Conservation (phyloP, 2,797 vertebrate species). For the Chiloscyllium punctatum region DNA sequence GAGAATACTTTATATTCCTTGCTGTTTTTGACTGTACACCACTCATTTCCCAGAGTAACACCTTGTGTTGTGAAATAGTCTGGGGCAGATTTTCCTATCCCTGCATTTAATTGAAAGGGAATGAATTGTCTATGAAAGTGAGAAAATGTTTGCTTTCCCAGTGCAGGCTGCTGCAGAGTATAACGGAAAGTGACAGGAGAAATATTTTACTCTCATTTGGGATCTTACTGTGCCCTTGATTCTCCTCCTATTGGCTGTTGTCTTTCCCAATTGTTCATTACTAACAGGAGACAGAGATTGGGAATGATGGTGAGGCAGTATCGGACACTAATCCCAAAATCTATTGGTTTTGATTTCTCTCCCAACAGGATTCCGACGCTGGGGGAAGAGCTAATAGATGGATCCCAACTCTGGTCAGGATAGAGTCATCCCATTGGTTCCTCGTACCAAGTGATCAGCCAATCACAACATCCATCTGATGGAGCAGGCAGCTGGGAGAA, state of each 20-base stretch:
- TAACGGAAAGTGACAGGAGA: not conserved
- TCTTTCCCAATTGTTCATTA: not conserved
- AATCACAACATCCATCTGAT: slow-evolving; percentile 46
- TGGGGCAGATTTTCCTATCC: not conserved
- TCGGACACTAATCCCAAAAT: slow-evolving; percentile 44
- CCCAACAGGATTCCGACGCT: slow-evolving; percentile 65
- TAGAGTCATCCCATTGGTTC: too few species aligned
- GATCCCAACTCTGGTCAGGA: too few species aligned
- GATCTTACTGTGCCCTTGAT: not conserved
- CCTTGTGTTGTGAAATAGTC: not conserved
- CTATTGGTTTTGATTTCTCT: slow-evolving; percentile 61
- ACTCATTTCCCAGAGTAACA: not conserved
- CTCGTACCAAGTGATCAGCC: too few species aligned
- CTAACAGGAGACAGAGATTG: not conserved
- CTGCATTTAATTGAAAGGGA: not conserved
- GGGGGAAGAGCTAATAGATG: slow-evolving; percentile 76
- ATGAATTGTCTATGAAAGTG: not conserved
- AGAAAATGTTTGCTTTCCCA: not conserved
- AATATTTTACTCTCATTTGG: not conserved
- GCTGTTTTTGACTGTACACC: not conserved
- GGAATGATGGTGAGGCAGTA: too few species aligned
- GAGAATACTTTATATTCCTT: not conserved
- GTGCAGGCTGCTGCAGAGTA: not conserved
- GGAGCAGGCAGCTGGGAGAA: slow-evolving; percentile 47
- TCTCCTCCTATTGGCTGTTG: not conserved